phyloP scores from a whole-genome alignment of 2,888 invertebrate genomes.

The Drosophila nigritarsus region DNA sequence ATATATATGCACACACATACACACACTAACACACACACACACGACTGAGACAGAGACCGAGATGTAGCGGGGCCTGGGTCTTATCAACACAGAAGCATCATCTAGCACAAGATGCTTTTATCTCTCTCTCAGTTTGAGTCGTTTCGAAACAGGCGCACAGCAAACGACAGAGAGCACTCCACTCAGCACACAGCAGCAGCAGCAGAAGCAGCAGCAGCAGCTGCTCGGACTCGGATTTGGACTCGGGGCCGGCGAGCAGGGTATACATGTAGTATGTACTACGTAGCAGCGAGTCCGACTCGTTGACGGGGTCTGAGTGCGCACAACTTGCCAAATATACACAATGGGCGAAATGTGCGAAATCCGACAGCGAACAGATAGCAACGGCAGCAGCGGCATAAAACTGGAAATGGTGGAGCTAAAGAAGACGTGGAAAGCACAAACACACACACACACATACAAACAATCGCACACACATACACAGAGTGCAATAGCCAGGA shows the following conservation, averaged over 20 bases:
- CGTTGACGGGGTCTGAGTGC: constrained; percentile 59
- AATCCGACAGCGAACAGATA: constrained; percentile 51
- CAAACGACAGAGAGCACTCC: constrained; percentile 60
- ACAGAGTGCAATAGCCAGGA: constrained; percentile 38
- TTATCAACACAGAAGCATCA: constrained; percentile 82
- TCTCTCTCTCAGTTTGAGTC: constrained; percentile 84
- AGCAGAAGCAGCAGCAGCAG: constrained; percentile 17
- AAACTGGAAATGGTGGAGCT: constrained; percentile 76
- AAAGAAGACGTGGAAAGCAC: constrained; percentile 48
- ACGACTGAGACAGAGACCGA: constrained; percentile 33
- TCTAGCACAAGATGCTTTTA: constrained; percentile 82
- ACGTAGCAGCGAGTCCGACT: constrained; percentile 45
- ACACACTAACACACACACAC: constrained; percentile 9
- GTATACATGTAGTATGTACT: constrained; percentile 11
- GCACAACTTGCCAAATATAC: constrained; percentile 74
- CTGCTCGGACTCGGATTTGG: constrained; percentile 45
- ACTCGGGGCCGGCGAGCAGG: constrained; percentile 30
- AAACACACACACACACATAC: constrained; percentile 24
- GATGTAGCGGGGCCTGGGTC: constrained; percentile 57
- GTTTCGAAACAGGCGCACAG: constrained; percentile 82
- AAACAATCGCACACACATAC: constrained; percentile 19
- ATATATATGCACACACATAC: constrained; percentile 13
- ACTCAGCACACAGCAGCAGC: constrained; percentile 38
- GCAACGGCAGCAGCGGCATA: constrained; percentile 9
- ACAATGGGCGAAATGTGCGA: constrained; percentile 77